These are phyloP conservation scores for Noctua fimbriata DNA, from an alignment of 2,888 invertebrate species.

Conservation along the genomic window DNA sequence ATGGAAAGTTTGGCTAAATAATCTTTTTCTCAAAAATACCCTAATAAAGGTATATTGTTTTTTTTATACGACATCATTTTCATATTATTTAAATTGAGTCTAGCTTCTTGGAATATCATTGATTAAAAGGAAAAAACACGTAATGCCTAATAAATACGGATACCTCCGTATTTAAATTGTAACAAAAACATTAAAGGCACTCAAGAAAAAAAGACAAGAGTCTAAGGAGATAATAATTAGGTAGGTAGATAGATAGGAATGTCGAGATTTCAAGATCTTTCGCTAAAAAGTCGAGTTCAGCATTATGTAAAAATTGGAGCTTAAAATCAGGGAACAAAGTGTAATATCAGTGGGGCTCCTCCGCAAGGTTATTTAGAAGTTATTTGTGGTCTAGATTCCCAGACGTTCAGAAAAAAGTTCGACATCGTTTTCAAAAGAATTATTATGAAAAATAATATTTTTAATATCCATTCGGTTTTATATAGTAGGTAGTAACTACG, in stretches of 20 bases:
- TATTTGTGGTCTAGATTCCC: conserved; percentile 27
- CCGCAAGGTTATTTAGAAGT: conserved; percentile 52
- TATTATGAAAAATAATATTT: conserved; percentile 9
- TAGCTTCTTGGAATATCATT: neutral
- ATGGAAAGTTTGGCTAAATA: too few relatives aligned
- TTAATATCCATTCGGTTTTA: neutral
- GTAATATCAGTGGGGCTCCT: conserved; percentile 11
- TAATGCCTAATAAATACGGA: neutral
- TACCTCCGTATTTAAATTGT: too few relatives aligned
- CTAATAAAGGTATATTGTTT: neutral
- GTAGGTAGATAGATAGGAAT: conserved; percentile 20
- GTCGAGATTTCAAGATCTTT: conserved; percentile 31
- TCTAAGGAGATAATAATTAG: conserved; percentile 32
- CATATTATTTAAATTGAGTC: neutral
- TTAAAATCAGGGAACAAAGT: conserved; percentile 29
- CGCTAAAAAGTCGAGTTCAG: conserved; percentile 11
- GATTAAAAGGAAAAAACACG: neutral
- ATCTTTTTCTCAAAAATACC: neutral
- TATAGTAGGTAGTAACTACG: neutral
- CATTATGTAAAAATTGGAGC: conserved; percentile 39
- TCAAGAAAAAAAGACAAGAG: neutral
- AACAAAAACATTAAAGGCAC: neutral
- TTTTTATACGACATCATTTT: neutral
- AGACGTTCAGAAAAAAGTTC: conserved; percentile 29
- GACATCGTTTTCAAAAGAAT: conserved; percentile 13